Evolutionary conservation across 2,113 vertebrate species (phyloP).

Genomic region (Danionella cerebrum): DNA sequence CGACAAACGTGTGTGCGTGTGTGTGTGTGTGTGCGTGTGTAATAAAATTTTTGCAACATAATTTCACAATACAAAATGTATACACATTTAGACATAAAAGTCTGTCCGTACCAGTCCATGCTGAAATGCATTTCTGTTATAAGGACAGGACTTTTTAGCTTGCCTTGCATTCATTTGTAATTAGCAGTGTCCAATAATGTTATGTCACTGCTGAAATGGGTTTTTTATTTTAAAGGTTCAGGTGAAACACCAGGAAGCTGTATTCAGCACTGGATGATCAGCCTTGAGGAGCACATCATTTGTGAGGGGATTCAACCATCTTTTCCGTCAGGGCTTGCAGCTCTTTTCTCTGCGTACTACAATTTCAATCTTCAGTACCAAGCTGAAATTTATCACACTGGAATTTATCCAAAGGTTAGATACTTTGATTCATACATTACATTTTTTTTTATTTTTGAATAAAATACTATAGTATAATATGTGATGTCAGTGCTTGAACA

Average conservation of each 20-base stretch:
- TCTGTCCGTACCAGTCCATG: not conserved
- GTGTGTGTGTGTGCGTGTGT: too few relatives aligned
- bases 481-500: too few relatives aligned
- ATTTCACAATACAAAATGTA: too few relatives aligned
- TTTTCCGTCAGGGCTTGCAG: not conserved
- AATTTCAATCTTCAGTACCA: constrained; percentile 4
- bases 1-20: too few relatives aligned
- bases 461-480: too few relatives aligned
- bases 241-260: not conserved
- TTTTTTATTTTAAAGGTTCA: not conserved
- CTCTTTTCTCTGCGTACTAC: constrained; percentile 3
- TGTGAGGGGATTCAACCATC: constrained; percentile 12
- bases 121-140: not conserved
- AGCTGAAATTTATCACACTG: not conserved
- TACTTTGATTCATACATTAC: not conserved
- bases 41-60: too few relatives aligned
- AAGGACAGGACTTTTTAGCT: not conserved
- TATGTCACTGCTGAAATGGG: not conserved
- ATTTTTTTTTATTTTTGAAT: too few relatives aligned
- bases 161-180: not conserved
- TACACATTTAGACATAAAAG: too few relatives aligned
- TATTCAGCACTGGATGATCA: not conserved
- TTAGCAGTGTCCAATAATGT: not conserved
- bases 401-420: constrained; percentile 7
- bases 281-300: not conserved